Evolutionary conservation across 2,797 vertebrate genomes (phyloP), one percentile per base, ranked within the genome.

Genomic region (Tarsius wallacei): DNA sequence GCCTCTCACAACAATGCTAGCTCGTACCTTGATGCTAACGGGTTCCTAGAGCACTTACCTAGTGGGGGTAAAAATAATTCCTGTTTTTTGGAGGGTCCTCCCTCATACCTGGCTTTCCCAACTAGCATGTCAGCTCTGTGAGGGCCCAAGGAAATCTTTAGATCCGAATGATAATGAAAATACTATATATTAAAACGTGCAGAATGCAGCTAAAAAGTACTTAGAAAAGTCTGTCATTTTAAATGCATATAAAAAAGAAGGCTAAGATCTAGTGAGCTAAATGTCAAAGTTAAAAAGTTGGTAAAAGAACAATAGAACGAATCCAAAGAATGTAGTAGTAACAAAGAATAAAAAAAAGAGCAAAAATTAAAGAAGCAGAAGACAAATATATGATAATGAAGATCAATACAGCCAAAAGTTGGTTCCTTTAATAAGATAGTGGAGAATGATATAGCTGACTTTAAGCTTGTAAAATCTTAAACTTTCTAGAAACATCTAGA

Each of bases 401-500:
- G 61, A 68, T 59, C 76, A 22, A 31, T 14, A 24, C 24, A 6
- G 57, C 49, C 59, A 66, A 73, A 88, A 74, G 15, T 36, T 24
- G 4, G 11, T 53, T 85, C 51, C n/a, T 85, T 74, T 11, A 68
- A 84, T 31, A 68, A 47, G 42, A 51, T 10, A 59, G 9, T 26
- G 71, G 17, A 76, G 31, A 64, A 36, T 82, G 28, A 64, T 63
- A 16, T 42, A 31, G 12, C 47, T 33, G 26, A 51, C 36, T 66
- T 73, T 28, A 28, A 28, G 26, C 13, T 64, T 68, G 3, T 47
- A 92, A 53, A 80, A 28, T 24, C 66, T 86, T 76, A 5, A 87
- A 82, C 74, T 81, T 74, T 86, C 33, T 89, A 80, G 68, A 96
- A 92, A 76, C 31, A 64, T 86, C 66, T 77, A 64, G 86, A 77